Conservation (phyloP, 2,797 vertebrate species). For the Pantherophis vulpinus region DNA sequence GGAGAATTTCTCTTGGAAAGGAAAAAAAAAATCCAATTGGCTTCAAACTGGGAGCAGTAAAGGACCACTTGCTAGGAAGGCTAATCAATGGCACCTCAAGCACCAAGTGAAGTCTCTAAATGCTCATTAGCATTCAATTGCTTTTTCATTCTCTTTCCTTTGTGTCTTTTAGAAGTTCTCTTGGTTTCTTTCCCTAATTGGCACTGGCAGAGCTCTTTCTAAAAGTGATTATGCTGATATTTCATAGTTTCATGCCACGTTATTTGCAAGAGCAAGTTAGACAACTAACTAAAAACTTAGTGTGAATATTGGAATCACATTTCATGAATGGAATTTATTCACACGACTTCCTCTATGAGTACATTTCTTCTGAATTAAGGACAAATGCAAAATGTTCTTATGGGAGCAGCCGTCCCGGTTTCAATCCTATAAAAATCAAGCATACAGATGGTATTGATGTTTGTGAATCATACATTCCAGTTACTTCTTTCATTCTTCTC, state of each 20-base stretch:
- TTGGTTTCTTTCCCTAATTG: slow-evolving; percentile 27
- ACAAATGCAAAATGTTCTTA: neutral
- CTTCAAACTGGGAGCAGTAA: slow-evolving; percentile 49
- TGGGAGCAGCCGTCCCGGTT: neutral
- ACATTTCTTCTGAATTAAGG: neutral
- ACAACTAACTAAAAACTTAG: slow-evolving; percentile 5
- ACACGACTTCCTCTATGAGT: neutral
- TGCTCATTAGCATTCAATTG: slow-evolving; percentile 27
- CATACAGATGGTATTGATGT: neutral
- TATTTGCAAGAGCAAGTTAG: neutral
- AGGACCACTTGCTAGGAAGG: slow-evolving; percentile 30
- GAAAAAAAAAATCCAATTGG: slow-evolving; percentile 39
- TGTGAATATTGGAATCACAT: neutral
- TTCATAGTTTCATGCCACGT: neutral
- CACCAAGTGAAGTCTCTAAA: slow-evolving; percentile 35
- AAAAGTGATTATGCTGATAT: slow-evolving; percentile 14
- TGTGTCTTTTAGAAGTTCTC: slow-evolving; percentile 27
- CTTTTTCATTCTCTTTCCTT: slow-evolving; percentile 30
- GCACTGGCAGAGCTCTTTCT: neutral
- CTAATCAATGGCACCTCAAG: slow-evolving; percentile 39
- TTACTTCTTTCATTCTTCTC: neutral
- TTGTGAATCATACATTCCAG: neutral
- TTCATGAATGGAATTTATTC: neutral
- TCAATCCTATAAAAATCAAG: neutral
- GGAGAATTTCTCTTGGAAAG: slow-evolving; percentile 32